Evolutionary conservation across 1,140 invertebrate genomes (phyloP).

Genomic region (Rhyacophila brunnea): DNA sequence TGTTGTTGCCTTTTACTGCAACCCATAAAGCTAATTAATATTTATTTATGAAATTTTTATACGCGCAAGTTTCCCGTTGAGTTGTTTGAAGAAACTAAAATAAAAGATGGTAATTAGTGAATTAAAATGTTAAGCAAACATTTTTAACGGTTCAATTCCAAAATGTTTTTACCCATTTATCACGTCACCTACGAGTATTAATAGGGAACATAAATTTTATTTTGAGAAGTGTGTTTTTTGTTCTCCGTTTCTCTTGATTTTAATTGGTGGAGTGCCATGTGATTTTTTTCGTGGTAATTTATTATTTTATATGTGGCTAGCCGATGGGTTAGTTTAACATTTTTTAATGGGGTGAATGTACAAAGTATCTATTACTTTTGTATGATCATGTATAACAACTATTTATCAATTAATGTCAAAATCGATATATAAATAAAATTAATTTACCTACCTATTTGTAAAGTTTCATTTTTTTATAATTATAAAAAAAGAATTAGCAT

Average conservation of each 20-base stretch:
- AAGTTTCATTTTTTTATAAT: too few relatives aligned
- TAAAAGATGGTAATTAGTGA: conserved; percentile 6
- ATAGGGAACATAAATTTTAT: not conserved
- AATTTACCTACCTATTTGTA: too few relatives aligned
- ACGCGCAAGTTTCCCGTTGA: not conserved
- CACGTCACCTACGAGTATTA: conserved; percentile 2
- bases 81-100: not conserved
- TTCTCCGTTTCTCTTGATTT: not conserved
- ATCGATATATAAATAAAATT: too few relatives aligned
- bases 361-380: too few relatives aligned
- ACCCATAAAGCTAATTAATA: not conserved
- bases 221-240: not conserved
- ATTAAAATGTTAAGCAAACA: conserved; percentile 8
- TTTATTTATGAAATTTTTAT: conserved; percentile 1
- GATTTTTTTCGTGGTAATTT: too few relatives aligned
- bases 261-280: not conserved
- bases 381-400: too few relatives aligned
- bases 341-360: too few relatives aligned
- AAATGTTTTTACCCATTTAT: not conserved
- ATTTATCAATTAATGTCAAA: too few relatives aligned
- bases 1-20: too few relatives aligned
- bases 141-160: not conserved
- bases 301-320: too few relatives aligned
- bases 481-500: too few relatives aligned
- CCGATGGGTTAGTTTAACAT: too few relatives aligned